Conservation (phyloP, 2,888 invertebrate species). For the Tholera decimalis region DNA sequence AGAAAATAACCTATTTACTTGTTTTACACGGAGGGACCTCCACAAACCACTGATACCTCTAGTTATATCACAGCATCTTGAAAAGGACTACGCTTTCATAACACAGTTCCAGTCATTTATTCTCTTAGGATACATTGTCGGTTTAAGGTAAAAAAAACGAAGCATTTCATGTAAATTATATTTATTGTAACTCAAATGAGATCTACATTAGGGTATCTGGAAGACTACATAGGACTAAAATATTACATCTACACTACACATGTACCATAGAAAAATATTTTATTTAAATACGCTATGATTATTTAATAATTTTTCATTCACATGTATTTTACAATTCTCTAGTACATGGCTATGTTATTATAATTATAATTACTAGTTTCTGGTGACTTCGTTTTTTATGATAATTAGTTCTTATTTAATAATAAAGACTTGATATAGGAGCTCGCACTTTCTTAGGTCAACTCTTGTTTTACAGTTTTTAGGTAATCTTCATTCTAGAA, state of each 20-base stretch:
- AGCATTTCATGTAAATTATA: conserved; percentile 55
- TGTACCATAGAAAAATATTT: conserved; percentile 65
- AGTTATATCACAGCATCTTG: too few species aligned
- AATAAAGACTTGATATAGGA: conserved; percentile 29
- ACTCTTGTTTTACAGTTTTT: neutral
- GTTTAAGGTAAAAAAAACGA: neutral
- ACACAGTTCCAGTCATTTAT: too few species aligned
- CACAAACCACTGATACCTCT: too few species aligned
- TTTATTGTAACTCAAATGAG: conserved; percentile 76
- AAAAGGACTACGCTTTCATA: too few species aligned
- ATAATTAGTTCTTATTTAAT: conserved; percentile 37
- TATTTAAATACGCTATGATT: conserved; percentile 43
- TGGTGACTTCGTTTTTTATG: conserved; percentile 23
- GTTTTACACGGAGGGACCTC: too few species aligned
- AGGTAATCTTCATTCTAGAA: neutral
- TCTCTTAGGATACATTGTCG: too few species aligned
- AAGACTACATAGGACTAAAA: conserved; percentile 78
- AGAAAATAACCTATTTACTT: too few species aligned
- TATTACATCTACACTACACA: conserved; percentile 50
- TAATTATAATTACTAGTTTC: conserved; percentile 28
- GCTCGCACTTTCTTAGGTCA: neutral
- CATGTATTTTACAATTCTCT: conserved; percentile 45
- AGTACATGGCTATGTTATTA: conserved; percentile 50
- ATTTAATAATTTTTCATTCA: conserved; percentile 39
- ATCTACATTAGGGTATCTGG: conserved; percentile 83